Conservation (phyloP, 2,113 vertebrate species). For the Chaetops frenatus region DNA sequence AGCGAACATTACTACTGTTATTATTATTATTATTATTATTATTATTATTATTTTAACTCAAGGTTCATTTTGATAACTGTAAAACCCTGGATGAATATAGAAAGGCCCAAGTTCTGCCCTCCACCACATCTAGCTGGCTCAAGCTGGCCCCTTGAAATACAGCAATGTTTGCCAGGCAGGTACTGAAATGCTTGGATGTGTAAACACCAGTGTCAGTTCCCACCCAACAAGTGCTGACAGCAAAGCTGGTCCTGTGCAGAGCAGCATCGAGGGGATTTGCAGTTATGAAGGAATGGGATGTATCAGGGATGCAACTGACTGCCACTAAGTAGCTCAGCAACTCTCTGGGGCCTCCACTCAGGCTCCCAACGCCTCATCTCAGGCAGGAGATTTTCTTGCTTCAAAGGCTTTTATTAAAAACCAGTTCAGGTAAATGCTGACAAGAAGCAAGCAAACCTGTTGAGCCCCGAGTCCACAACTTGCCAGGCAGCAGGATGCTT, state of each 20-base stretch:
- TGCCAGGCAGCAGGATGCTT: neutral
- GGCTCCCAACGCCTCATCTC: neutral
- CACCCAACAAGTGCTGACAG: neutral
- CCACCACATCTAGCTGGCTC: neutral
- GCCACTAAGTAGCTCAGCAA: constrained; percentile 49
- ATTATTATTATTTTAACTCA: neutral
- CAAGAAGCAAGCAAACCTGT: constrained; percentile 22
- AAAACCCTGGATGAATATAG: neutral
- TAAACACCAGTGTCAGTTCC: neutral
- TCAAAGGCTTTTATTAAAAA: constrained; percentile 60
- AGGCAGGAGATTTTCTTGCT: constrained; percentile 47
- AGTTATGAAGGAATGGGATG: constrained; percentile 20
- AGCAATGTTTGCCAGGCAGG: neutral
- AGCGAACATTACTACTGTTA: neutral
- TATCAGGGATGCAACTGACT: constrained; percentile 31
- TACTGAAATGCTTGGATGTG: neutral
- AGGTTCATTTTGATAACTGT: neutral
- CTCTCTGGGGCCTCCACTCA: constrained; percentile 8
- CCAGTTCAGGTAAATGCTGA: constrained; percentile 12
- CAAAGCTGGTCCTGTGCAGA: neutral
- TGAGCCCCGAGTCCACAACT: neutral
- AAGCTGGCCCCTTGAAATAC: neutral
- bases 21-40: neutral
- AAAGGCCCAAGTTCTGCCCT: neutral
- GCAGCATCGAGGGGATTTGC: neutral